Conservation (phyloP, 2,113 vertebrate genomes). For the Dasypus novemcinctus region DNA sequence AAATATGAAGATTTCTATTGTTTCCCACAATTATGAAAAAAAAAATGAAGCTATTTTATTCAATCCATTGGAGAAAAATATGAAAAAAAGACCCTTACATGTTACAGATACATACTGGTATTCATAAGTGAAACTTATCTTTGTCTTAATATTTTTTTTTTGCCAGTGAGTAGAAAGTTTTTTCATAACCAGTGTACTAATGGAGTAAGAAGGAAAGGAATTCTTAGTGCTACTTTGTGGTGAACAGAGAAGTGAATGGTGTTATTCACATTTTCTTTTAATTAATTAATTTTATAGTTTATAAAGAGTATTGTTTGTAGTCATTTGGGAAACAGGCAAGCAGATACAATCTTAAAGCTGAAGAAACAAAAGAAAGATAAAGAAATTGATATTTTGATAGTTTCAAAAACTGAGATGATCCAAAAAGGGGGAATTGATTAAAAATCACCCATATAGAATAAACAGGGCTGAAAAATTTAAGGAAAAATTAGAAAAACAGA, state of each 20-base stretch:
- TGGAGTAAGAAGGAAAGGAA: conserved; percentile 68
- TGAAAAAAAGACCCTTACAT: background rate
- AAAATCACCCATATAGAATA: conserved; percentile 27
- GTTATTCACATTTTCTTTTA: conserved; percentile 79
- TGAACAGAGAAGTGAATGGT: conserved; percentile 35
- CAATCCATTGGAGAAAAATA: background rate
- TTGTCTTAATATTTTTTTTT: conserved; percentile 61
- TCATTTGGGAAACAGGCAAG: conserved; percentile 76
- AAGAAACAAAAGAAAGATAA: conserved; percentile 63
- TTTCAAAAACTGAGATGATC: background rate
- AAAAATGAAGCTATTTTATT: background rate
- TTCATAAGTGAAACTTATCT: background rate
- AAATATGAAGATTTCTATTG: background rate
- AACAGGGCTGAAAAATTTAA: conserved; percentile 20
- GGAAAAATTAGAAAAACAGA: conserved; percentile 12
- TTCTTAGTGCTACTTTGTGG: conserved; percentile 55
- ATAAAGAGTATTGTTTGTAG: conserved; percentile 75
- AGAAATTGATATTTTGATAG: background rate
- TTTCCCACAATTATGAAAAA: background rate
- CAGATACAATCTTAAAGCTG: conserved; percentile 62
- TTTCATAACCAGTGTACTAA: conserved; percentile 19
- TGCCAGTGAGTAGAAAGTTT: conserved; percentile 56
- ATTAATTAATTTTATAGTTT: conserved; percentile 77
- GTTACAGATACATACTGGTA: conserved; percentile 44
- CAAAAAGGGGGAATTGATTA: background rate